Percentiles rank a stretch among this genome's conserved stretches.
phyloP scores from a whole-genome alignment of 2,888 invertebrate species.

The Phortica okadai region DNA sequence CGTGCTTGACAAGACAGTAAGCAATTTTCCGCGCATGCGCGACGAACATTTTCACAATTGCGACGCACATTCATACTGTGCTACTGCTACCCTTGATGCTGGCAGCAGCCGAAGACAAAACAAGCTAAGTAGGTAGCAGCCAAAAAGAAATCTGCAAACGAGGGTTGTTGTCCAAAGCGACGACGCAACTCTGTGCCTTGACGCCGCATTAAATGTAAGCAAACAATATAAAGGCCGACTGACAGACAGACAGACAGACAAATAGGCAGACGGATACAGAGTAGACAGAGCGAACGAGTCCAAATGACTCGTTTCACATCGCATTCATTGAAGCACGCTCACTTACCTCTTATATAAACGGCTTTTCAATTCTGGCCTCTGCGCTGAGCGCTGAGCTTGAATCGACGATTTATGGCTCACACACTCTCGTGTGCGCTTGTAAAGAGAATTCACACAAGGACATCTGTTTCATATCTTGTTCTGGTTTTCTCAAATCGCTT shows the following conservation, averaged over 20 bases:
- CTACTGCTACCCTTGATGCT: neutral
- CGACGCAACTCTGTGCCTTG: neutral
- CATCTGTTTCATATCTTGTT: constrained; percentile 25
- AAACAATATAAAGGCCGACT: neutral
- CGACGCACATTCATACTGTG: neutral
- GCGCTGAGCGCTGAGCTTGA: neutral
- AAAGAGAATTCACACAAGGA: constrained; percentile 8
- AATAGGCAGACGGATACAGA: too few relatives aligned
- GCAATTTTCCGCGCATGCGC: constrained; percentile 58
- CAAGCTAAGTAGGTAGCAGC: neutral
- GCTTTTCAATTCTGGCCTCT: neutral
- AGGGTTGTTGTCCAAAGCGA: neutral
- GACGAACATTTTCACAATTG: constrained; percentile 40
- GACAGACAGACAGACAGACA: neutral
- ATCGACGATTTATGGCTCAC: constrained; percentile 27
- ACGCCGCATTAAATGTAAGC: neutral
- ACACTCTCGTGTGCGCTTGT: neutral
- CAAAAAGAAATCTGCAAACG: constrained; percentile 3
- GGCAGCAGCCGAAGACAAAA: neutral
- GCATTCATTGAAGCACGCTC: neutral
- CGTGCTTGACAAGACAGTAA: constrained; percentile 45
- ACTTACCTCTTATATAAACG: neutral
- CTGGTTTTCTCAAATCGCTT: constrained; percentile 1
- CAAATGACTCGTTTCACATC: neutral
- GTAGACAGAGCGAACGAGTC: too few relatives aligned